phyloP scores from a whole-genome alignment of 2,113 vertebrate species.

The Oxyura jamaicensis region DNA sequence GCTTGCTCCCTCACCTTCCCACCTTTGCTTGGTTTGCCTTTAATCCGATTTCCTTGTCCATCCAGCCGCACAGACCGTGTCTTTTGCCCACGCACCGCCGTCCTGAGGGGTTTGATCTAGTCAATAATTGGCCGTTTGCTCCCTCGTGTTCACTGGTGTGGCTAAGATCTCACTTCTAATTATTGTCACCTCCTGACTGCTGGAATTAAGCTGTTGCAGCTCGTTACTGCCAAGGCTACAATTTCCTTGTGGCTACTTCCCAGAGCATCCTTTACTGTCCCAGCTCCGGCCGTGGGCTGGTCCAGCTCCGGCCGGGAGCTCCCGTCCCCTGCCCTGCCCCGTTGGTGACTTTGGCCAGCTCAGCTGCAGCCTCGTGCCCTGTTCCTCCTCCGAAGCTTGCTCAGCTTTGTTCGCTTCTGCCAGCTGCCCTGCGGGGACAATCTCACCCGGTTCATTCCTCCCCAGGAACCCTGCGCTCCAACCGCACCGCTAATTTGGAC shows the following conservation, averaged over 20 bases:
- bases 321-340: not conserved
- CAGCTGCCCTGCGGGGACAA: not conserved
- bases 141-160: not conserved
- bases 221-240: slow-evolving; percentile 28
- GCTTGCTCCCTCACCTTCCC: not conserved
- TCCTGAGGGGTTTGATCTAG: not conserved
- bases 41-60: not conserved
- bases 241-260: slow-evolving; percentile 4
- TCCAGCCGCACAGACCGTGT: not conserved
- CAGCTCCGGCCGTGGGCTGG: not conserved
- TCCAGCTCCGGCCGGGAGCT: not conserved
- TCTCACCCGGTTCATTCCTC: not conserved
- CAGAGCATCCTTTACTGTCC: not conserved
- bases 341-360: not conserved
- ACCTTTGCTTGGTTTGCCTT: not conserved
- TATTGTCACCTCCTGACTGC: slow-evolving; percentile 48
- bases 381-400: not conserved
- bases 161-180: slow-evolving; percentile 65
- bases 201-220: not conserved
- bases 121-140: slow-evolving; percentile 13
- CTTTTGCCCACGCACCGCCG: not conserved
- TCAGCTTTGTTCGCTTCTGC: not conserved
- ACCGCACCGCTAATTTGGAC: not conserved
- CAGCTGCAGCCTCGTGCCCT: not conserved
- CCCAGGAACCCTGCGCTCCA: not conserved